phyloP scores from a whole-genome alignment of 2,113 vertebrate species.

The Nesogale talazaci region DNA sequence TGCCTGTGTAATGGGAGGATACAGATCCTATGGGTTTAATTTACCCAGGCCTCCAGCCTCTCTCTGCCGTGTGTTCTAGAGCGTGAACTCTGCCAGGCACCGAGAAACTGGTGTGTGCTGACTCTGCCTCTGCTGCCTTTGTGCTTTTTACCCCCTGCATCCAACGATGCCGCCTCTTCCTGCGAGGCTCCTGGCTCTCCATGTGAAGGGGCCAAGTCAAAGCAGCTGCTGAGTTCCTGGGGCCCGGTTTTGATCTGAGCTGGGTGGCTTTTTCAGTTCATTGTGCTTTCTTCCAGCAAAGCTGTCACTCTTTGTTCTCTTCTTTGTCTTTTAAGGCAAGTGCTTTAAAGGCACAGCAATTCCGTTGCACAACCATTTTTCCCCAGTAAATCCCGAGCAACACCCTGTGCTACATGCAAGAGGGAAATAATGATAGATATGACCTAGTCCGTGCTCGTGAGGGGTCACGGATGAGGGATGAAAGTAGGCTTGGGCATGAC shows the following conservation, averaged over 20 bases:
- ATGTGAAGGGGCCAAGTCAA: neutral
- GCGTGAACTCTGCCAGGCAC: neutral
- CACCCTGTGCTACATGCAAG: conserved; percentile 3
- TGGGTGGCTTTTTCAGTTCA: conserved; percentile 23
- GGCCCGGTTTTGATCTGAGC: conserved; percentile 59
- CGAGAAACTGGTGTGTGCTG: rapidly evolving
- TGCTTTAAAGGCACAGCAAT: neutral
- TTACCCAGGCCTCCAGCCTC: neutral
- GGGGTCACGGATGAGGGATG: neutral
- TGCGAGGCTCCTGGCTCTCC: neutral
- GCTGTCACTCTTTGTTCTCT: neutral
- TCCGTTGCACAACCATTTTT: conserved; percentile 9
- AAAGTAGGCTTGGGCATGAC: neutral
- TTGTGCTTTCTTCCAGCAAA: neutral
- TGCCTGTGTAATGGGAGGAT: neutral
- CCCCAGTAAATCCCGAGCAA: neutral
- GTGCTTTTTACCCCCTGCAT: neutral
- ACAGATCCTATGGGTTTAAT: neutral
- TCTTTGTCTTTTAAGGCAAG: neutral
- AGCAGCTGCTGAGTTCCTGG: conserved; percentile 8
- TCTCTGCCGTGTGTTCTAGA: neutral
- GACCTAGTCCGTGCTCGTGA: neutral
- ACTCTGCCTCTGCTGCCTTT: neutral
- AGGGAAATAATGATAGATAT: conserved; percentile 12
- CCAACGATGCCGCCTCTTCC: neutral